Percentiles rank a stretch among this genome's conserved stretches.
phyloP scores from a whole-genome alignment of 2,888 invertebrate species.

The Parelbella ahira region DNA sequence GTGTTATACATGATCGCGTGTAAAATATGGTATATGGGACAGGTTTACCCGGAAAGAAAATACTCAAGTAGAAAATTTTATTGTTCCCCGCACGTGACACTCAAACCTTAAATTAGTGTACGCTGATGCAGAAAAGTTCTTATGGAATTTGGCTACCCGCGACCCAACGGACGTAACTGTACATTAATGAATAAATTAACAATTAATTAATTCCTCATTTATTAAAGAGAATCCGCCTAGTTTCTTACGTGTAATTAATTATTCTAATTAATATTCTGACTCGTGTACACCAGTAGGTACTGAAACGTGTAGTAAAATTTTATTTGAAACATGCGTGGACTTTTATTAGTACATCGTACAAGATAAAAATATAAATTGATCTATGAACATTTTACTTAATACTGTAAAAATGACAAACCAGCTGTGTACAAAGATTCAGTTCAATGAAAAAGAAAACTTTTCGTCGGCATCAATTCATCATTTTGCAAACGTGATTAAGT shows the following conservation, averaged over 20 bases:
- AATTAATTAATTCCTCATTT: too few species aligned
- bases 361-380: too few species aligned
- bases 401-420: slow-evolving; percentile 15
- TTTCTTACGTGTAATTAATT: neutral
- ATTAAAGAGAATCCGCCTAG: too few species aligned
- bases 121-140: neutral
- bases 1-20: slow-evolving; percentile 13
- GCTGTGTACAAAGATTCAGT: slow-evolving; percentile 19
- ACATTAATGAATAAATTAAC: too few species aligned
- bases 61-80: slow-evolving; percentile 6
- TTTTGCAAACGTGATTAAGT: slow-evolving; percentile 22
- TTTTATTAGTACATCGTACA: too few species aligned
- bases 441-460: slow-evolving; percentile 13
- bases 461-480: slow-evolving; percentile 17
- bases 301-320: too few species aligned
- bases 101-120: neutral
- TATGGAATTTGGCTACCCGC: neutral
- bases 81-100: neutral
- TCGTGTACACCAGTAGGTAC: too few species aligned
- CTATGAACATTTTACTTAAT: too few species aligned
- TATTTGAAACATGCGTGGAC: too few species aligned
- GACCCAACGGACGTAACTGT: neutral
- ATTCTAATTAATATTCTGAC: too few species aligned
- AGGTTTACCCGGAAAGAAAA: slow-evolving; percentile 25
- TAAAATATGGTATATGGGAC: slow-evolving; percentile 24